Base-by-base conservation (phyloP, 2,797 vertebrate species). In the Semotilus atromaculatus region DNA sequence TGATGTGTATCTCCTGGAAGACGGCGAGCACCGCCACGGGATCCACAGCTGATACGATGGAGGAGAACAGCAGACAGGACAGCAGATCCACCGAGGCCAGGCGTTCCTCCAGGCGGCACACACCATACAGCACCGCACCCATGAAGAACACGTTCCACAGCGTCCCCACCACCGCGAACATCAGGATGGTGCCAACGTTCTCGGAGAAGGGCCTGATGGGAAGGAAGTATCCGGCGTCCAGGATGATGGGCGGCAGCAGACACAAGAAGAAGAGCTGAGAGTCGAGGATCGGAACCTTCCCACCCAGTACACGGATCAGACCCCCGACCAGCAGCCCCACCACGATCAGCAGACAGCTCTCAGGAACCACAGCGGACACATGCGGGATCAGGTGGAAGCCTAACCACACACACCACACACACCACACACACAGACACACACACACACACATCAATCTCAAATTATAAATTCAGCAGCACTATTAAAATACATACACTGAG, bases 1-100 rank as follows among this genome's bases (percentile, higher is more conserved):
- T 98, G 94, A 99, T 98, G 91, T 99, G 97, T 91, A 99, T 98
- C 93, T 99, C 98, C 93, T 99, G 97, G 1, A 99, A 99, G 80
- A 99, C 97, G 0, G 98, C 98, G 87, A 99, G 95, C 73, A 99
- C 98, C 0, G 98, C 97, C 86, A 99, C 98, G 0, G 98, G 98
- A 91, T 99, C 98, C 89, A 99, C 98, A 0, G 98, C 98, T 0
- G 98, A 99, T 92, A 97, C 95, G 91, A 99, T 98, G 93, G 97
- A 95, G 77, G 97, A 97, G 0, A 99, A 99, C 45, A 99, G 96
- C 89, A 99, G 95, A 91, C 96, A 97, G 88, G 96, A 95, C 91
- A 99, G 91, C 78, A 98, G 95, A 87, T 94, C 92, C 0, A 98
- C 96, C 55, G 89, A 23, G n/a, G 55, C 88, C 67, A 88, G 62